Evolutionary conservation across 2,888 invertebrate genomes (phyloP).

Genomic region (Baccha elongata): DNA sequence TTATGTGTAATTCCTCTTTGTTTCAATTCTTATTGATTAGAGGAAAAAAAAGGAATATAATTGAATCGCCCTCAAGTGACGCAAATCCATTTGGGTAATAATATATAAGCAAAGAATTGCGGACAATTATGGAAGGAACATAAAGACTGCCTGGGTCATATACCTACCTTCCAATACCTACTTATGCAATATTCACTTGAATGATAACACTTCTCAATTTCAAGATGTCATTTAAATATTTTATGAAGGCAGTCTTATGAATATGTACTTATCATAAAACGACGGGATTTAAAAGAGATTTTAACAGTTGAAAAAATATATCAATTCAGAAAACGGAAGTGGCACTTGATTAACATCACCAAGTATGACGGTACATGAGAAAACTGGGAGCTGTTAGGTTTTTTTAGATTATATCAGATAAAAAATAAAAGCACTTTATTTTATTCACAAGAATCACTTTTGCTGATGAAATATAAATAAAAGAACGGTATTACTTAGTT

Average conservation of each 20-base stretch:
- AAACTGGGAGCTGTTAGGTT: not conserved
- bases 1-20: constrained; percentile 37
- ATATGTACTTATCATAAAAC: constrained; percentile 11
- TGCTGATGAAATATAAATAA: no score
- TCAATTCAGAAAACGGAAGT: not conserved
- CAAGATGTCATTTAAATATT: constrained; percentile 34
- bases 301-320: not conserved
- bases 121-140: constrained; percentile 38
- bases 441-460: not conserved
- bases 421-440: not conserved
- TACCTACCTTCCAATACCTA: not conserved
- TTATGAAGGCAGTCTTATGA: constrained; percentile 23
- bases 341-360: not conserved
- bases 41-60: constrained; percentile 44
- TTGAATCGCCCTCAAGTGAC: constrained; percentile 56
- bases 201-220: constrained; percentile 13
- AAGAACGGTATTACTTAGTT: no score
- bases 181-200: constrained; percentile 5
- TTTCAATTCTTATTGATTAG: constrained; percentile 59
- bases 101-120: constrained; percentile 43
- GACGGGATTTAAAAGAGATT: constrained; percentile 10
- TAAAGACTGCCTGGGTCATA: not conserved
- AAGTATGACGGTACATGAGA: not conserved
- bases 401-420: not conserved
- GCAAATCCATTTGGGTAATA: constrained; percentile 36